Evolutionary conservation across 1,140 invertebrate genomes (phyloP), one percentile per base, ranked within the genome.

Genomic region (Hyphantria cunea): DNA sequence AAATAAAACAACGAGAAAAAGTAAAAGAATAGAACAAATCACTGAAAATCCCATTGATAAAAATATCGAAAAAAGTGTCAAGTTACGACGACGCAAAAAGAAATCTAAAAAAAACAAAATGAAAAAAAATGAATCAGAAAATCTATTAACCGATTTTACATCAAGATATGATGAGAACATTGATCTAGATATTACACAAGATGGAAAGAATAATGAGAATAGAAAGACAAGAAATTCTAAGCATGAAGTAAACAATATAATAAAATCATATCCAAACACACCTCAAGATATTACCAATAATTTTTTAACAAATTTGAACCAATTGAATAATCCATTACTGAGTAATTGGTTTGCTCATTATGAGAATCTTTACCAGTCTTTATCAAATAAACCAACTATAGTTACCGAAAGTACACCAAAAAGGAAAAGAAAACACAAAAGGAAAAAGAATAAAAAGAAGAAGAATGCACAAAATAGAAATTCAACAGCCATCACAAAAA

Each of bases 231-330:
- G 37, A 45, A 64, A 54, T 8, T 50, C 54, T 31, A 64, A 42
- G 34, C 61, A 68, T 48, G 66, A 76, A 32, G 32, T 10, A 33
- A 54, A 41, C 49, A 68, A 76, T 33, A 62, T 73, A 15, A 15
- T 34, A 11, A 60, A 45, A 71, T 63, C 41, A 62, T 15, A 66
- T 13, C 64, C 74, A 2, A 49, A 55, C 13, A 54, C 66, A 15
- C 66, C 70, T n/a, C 63, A 73, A 70, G 48, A 49, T 25, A 31
- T 63, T 10, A 13, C 42, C 3, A 56, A 15, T 5, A 0, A 2
- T 33, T 55, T 44, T 32, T 47, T 34, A 4, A 45, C 31, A 14
- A 17, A 31, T 9, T 12, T 56, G 0, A 12, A 42, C 3, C 42
- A 56, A 45, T 34, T 45, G 0, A 56, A 17, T 10, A 47, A 56